phyloP scores from a whole-genome alignment of 2,113 vertebrate genomes.

The Lepus americanus region DNA sequence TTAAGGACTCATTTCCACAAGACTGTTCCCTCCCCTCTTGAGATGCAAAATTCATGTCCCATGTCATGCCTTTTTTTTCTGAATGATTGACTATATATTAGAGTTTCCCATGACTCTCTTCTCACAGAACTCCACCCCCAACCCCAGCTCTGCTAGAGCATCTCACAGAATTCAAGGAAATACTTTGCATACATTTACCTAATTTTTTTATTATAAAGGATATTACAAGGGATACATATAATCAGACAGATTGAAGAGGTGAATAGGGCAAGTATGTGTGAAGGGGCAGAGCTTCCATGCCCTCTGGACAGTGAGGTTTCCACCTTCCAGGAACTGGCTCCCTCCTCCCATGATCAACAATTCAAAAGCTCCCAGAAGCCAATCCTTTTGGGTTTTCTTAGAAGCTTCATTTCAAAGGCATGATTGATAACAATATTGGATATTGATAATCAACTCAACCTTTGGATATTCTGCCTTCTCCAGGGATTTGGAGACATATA shows the following conservation, averaged over 20 bases:
- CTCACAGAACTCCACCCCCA: no score
- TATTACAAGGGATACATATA: not conserved
- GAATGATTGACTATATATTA: no score
- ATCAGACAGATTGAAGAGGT: not conserved
- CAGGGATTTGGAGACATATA: not conserved
- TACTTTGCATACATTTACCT: not conserved
- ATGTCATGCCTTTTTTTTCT: no score
- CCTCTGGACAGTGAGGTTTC: not conserved
- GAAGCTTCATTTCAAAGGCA: not conserved
- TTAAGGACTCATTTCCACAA: no score
- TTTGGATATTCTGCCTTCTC: not conserved
- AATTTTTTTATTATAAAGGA: not conserved
- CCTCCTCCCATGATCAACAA: not conserved
- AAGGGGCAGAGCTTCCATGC: not conserved
- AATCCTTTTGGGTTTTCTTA: not conserved
- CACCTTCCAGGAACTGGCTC: not conserved
- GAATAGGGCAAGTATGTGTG: not conserved
- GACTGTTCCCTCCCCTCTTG: no score
- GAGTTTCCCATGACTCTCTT: no score
- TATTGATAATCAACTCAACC: not conserved
- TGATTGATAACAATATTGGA: not conserved
- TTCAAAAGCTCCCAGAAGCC: not conserved
- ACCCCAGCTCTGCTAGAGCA: not conserved
- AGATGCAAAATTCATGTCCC: no score
- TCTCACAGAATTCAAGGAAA: not conserved